phyloP scores from a whole-genome alignment of 2,888 invertebrate species.

The Hypena proboscidalis region DNA sequence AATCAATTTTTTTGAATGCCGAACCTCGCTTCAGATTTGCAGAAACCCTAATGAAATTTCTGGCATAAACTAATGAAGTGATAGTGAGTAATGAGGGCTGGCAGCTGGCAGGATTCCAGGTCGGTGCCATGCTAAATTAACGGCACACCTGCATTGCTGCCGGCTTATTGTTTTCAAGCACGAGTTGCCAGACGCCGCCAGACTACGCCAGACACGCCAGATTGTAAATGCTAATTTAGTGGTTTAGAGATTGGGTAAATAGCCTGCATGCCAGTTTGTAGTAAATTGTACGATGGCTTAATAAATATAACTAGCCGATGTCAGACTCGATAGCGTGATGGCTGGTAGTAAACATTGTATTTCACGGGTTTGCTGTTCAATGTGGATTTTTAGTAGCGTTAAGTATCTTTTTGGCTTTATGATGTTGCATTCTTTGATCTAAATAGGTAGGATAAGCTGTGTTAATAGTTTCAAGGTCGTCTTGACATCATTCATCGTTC shows the following conservation, averaged over 20 bases:
- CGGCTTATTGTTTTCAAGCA: constrained; percentile 38
- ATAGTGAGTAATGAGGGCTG: constrained; percentile 25
- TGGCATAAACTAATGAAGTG: constrained; percentile 25
- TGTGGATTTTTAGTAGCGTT: too few species aligned
- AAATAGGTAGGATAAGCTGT: too few species aligned
- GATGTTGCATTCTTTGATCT: too few species aligned
- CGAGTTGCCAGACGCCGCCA: constrained; percentile 16
- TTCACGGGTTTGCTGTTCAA: too few species aligned
- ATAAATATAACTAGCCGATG: background rate
- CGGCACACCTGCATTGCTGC: constrained; percentile 35
- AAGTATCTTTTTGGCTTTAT: too few species aligned
- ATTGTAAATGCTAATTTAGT: constrained; percentile 33
- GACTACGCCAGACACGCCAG: constrained; percentile 10
- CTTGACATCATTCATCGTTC: too few species aligned
- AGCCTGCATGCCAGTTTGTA: background rate
- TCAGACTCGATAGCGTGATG: too few species aligned
- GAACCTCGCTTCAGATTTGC: background rate
- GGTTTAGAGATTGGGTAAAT: constrained; percentile 6
- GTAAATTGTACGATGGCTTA: background rate
- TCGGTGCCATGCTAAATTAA: constrained; percentile 27
- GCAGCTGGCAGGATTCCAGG: constrained; percentile 29
- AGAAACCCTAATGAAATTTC: constrained; percentile 19
- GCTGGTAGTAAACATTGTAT: too few species aligned
- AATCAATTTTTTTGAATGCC: background rate
- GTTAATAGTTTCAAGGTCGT: too few species aligned